Evolutionary conservation across 2,888 invertebrate species (phyloP), one percentile per base, ranked within the genome.

Genomic region (Parnassius apollo): DNA sequence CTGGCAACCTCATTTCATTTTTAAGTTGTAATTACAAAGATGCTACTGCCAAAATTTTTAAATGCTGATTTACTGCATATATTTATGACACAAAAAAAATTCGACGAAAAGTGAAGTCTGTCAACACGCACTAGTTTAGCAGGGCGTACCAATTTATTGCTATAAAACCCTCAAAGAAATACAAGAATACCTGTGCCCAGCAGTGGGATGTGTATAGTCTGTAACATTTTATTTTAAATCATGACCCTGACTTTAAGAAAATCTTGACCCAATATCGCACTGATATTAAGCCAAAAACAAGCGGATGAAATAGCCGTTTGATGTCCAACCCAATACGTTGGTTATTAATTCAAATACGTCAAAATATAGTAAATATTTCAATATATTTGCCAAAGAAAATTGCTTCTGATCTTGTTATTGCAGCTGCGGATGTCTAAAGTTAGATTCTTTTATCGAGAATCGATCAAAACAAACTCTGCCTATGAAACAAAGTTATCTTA

Each of bases 311-410:
- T 54, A 46, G 11, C 18, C 53, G 52, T 57, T 62, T 62, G 57
- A 62, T 62, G 57, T 46, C 45, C 45, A 55, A 46, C 51, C 11
- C 51, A 52, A 51, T 51, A 51, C 61, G 46, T 2, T 10, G n/a
- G 42, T 53, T 57, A 48, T 62, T 58, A 58, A 58, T 58, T 62
- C 54, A 54, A 45, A 54, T 45, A 54, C 13, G 7, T 44, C 45
- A 22, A 42, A 57, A 62, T 48, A 48, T 18, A 18, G 18, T 1
- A 18, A 1, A 62, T 22, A 42, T 4, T 10, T n/a, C 2, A 22
- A 18, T 9, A 9, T 35, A 59, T 56, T 22, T 63, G 63, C 63
- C 55, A 59, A 63, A 63, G 59, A 10, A 59, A 59, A 62, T 62
- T 22, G 11, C 53, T 42, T 53, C 42, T 58, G 53, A 58, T 49